Percentiles rank a stretch among this genome's conserved stretches.
These are phyloP conservation scores for Mellilla xanthometata DNA, from an alignment of 2,888 invertebrate species.

Conservation along the genomic window DNA sequence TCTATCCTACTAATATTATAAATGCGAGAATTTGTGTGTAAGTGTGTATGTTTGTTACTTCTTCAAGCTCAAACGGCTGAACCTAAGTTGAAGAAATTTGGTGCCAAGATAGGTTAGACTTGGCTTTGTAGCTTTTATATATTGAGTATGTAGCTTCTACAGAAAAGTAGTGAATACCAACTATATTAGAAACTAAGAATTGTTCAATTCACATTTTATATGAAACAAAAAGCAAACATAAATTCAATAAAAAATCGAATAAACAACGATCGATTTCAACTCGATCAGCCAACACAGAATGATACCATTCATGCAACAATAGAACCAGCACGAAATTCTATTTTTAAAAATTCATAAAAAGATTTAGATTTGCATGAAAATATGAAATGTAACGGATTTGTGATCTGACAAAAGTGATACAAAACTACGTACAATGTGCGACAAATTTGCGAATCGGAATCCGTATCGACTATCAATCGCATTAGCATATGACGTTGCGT, in stretches of 20 bases:
- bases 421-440: constrained; percentile 61
- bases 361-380: constrained; percentile 74
- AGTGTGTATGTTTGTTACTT: too few relatives aligned
- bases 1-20: too few relatives aligned
- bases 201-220: neutral
- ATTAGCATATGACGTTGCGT: constrained; percentile 61
- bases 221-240: neutral
- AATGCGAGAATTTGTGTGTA: too few relatives aligned
- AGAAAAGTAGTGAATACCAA: too few relatives aligned
- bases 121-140: too few relatives aligned
- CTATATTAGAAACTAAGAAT: too few relatives aligned
- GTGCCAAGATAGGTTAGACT: too few relatives aligned
- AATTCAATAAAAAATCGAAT: constrained; percentile 6
- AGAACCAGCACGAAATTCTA: constrained; percentile 31
- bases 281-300: constrained; percentile 4
- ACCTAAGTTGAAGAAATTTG: too few relatives aligned
- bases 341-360: constrained; percentile 33
- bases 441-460: constrained; percentile 69
- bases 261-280: constrained; percentile 28
- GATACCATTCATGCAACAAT: constrained; percentile 35
- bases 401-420: constrained; percentile 39
- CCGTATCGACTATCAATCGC: constrained; percentile 58
- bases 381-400: constrained; percentile 73
- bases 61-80: too few relatives aligned
- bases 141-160: too few relatives aligned